Evolutionary conservation across 35 echinoderm and acorn worm species (phyloP).

Genomic region (Ptychodera flava): DNA sequence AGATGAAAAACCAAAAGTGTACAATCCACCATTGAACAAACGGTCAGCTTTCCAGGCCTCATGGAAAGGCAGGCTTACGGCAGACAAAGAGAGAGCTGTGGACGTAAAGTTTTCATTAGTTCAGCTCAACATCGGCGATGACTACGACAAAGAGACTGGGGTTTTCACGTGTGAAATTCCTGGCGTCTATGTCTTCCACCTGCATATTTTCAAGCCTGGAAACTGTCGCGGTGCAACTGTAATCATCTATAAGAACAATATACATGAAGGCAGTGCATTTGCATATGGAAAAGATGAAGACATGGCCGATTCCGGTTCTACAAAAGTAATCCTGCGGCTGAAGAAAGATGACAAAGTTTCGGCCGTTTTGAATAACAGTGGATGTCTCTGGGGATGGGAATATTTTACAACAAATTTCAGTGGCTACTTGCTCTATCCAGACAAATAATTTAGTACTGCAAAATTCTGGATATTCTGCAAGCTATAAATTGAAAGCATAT

Average conservation of each 20-base stretch:
- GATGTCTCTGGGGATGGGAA: not conserved
- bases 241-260: not conserved
- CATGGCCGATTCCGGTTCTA: not conserved
- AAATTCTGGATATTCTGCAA: too few species aligned
- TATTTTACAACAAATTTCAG: not conserved
- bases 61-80: not conserved
- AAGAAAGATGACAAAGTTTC: not conserved
- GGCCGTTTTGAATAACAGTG: not conserved
- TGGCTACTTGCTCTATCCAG: not conserved
- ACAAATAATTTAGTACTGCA: too few species aligned
- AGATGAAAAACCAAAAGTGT: too few species aligned
- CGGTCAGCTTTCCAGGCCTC: not conserved
- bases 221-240: not conserved
- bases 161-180: not conserved
- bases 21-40: not conserved
- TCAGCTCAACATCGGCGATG: not conserved
- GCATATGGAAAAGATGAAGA: not conserved
- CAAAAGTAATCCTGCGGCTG: not conserved
- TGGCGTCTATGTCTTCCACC: not conserved
- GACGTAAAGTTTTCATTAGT: not conserved
- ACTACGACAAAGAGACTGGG: not conserved
- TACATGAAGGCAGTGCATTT: not conserved
- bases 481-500: too few species aligned
- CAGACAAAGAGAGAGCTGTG: not conserved
- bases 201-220: not conserved